Conservation (phyloP, 64 coral and sea anemone genomes). For the Actinia tenebrosa region DNA sequence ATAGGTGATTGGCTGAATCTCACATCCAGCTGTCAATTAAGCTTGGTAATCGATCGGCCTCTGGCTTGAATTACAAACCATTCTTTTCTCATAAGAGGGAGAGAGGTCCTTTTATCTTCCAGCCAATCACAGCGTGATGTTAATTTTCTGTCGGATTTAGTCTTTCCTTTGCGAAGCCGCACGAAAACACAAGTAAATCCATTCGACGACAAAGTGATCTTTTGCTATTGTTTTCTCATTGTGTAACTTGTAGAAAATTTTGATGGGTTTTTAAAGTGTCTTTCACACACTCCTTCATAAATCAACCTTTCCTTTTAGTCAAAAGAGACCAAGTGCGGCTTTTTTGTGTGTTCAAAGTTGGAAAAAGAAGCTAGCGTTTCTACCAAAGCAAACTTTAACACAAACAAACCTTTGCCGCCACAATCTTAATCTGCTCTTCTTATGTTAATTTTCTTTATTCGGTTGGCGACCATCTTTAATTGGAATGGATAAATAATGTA, state of each 20-base stretch:
- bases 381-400: too few relatives aligned
- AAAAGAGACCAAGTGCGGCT: neutral
- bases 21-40: conserved; percentile 16
- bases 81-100: neutral
- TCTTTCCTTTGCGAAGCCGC: conserved; percentile 7
- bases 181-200: conserved; percentile 4
- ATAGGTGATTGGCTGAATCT: neutral
- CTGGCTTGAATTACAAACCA: conserved; percentile 4
- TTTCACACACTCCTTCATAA: neutral
- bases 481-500: too few relatives aligned
- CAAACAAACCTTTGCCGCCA: too few relatives aligned
- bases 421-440: too few relatives aligned
- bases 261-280: neutral
- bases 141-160: conserved; percentile 11
- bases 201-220: neutral
- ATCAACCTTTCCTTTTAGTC: neutral
- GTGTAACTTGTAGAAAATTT: neutral
- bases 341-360: neutral
- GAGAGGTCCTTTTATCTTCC: neutral
- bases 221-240: conserved; percentile 4
- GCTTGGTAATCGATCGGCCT: conserved; percentile 11
- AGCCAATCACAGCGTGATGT: neutral
- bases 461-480: too few relatives aligned
- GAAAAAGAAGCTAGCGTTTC: neutral
- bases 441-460: too few relatives aligned